phyloP scores from a whole-genome alignment of 2,113 vertebrate species.

The Neopipo cinnamomea region DNA sequence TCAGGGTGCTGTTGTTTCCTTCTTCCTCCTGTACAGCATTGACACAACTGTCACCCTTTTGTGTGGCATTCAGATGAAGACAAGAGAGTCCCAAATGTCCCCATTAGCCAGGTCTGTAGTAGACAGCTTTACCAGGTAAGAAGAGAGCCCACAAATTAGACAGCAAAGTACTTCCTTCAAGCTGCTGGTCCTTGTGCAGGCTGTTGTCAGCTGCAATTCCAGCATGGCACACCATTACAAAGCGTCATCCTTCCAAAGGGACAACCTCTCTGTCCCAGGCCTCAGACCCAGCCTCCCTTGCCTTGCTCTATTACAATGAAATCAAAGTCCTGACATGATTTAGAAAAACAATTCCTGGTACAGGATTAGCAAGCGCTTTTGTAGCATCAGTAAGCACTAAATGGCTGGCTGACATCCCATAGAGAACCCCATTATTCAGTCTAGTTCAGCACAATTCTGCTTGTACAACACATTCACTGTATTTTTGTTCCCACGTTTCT shows the following conservation, averaged over 20 bases:
- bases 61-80: not conserved
- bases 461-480: not conserved
- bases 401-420: slow-evolving; percentile 17
- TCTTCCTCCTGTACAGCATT: not conserved
- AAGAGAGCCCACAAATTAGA: not conserved
- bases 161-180: not conserved
- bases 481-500: slow-evolving; percentile 50
- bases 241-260: not conserved
- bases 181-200: not conserved
- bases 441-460: slow-evolving; percentile 25
- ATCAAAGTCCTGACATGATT: slow-evolving; percentile 31
- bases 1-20: not conserved
- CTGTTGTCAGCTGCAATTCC: slow-evolving; percentile 12
- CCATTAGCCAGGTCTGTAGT: not conserved
- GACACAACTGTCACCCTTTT: not conserved
- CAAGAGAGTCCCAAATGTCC: not conserved
- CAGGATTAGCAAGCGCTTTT: slow-evolving; percentile 36
- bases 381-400: slow-evolving; percentile 1
- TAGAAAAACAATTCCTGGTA: slow-evolving; percentile 55
- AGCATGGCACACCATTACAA: slow-evolving; percentile 9
- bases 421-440: slow-evolving; percentile 24
- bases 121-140: not conserved
- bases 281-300: not conserved
- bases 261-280: not conserved
- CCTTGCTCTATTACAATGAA: slow-evolving; percentile 18